Conservation (phyloP, 2,888 invertebrate genomes). For the Taenaris catops region DNA sequence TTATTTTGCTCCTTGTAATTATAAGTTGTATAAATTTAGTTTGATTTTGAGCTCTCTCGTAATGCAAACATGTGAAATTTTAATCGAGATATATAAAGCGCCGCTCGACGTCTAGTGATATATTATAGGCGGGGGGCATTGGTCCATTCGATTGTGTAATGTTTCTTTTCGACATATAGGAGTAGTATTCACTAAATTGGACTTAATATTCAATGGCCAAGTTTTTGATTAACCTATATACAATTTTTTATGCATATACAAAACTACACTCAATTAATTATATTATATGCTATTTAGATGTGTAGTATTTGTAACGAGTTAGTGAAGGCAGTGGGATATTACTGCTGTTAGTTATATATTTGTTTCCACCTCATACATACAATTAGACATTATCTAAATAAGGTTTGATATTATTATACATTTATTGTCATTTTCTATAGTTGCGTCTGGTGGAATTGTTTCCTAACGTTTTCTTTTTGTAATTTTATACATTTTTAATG, state of each 20-base stretch:
- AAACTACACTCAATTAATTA: conserved; percentile 50
- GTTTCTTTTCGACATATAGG: conserved; percentile 1
- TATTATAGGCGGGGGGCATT: conserved; percentile 23
- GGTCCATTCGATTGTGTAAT: conserved; percentile 7
- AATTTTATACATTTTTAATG: conserved; percentile 77
- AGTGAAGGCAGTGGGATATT: conserved; percentile 43
- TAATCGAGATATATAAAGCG: conserved; percentile 30
- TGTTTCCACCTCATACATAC: conserved; percentile 57
- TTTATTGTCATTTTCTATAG: conserved; percentile 55
- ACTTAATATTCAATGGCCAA: conserved; percentile 54
- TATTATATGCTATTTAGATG: conserved; percentile 63
- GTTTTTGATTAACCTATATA: conserved; percentile 66
- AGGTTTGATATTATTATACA: conserved; percentile 72
- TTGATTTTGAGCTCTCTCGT: conserved; percentile 52
- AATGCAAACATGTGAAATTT: conserved; percentile 46
- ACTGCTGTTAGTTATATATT: conserved; percentile 48
- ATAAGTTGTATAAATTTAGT: conserved; percentile 71
- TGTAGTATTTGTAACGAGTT: conserved; percentile 66
- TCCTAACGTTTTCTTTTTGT: conserved; percentile 62
- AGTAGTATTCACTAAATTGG: conserved; percentile 21
- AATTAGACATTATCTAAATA: conserved; percentile 44
- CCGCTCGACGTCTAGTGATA: conserved; percentile 34
- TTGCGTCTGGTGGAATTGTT: conserved; percentile 60
- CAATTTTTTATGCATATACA: conserved; percentile 74
- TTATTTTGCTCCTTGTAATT: conserved; percentile 48